A percentile compares a stretch with the other conserved stretches of the same genome.
Evolutionary conservation across 2,113 vertebrate genomes (phyloP).

Genomic region (Athene noctua): DNA sequence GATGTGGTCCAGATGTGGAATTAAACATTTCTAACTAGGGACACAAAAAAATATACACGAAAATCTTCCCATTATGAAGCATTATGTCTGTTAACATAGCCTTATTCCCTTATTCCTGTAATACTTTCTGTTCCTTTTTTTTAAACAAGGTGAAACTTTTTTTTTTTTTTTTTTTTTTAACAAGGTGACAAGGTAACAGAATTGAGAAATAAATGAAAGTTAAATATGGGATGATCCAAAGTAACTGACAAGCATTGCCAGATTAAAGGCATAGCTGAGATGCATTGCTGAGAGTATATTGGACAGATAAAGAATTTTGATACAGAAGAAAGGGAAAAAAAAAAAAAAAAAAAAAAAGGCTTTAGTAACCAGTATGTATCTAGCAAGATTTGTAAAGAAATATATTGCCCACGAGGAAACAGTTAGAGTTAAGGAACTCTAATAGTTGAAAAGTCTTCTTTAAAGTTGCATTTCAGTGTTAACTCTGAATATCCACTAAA

Average conservation of each 20-base stretch:
- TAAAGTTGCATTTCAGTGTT: neutral
- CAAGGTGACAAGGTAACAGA: neutral
- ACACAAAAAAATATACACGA: neutral
- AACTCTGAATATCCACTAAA: neutral
- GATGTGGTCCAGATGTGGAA: neutral
- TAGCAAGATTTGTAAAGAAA: neutral
- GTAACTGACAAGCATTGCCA: neutral
- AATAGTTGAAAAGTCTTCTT: neutral
- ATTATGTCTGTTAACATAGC: neutral
- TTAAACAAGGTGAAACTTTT: neutral
- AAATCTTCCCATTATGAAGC: neutral
- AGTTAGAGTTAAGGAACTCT: too few relatives aligned
- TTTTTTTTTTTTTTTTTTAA: neutral
- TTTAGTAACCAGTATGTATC: neutral
- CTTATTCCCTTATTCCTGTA: neutral
- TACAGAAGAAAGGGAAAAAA: neutral
- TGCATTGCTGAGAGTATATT: neutral
- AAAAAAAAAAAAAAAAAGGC: rapidly evolving
- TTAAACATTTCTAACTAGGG: neutral
- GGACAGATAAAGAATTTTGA: neutral
- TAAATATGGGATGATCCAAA: neutral
- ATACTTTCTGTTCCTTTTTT: neutral
- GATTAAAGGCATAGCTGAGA: neutral
- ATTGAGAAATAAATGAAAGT: neutral
- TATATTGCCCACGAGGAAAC: neutral